Percentiles rank a stretch among this genome's conserved stretches.
These are phyloP conservation scores for Antheraea yamamai DNA, from an alignment of 2,888 invertebrate species.

Conservation along the genomic window DNA sequence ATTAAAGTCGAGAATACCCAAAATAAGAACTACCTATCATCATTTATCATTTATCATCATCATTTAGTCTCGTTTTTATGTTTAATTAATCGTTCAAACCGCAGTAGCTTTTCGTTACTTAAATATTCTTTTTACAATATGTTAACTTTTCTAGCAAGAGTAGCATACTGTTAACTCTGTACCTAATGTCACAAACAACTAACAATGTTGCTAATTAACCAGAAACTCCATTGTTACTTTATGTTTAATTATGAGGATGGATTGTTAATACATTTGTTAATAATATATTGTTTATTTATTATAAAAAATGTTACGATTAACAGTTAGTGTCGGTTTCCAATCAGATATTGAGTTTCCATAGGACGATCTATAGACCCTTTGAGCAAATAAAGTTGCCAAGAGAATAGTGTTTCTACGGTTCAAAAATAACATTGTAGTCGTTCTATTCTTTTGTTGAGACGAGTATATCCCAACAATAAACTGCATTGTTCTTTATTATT, in stretches of 20 bases:
- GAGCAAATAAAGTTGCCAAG: background rate
- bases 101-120: background rate
- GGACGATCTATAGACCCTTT: background rate
- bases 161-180: slow-evolving; percentile 12
- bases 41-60: too few species aligned
- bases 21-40: too few species aligned
- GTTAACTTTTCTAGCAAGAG: background rate
- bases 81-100: background rate
- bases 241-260: slow-evolving; percentile 40
- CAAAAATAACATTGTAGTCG: background rate
- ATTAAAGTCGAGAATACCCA: too few species aligned
- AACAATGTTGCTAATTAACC: slow-evolving; percentile 44
- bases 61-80: too few species aligned
- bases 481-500: too few species aligned
- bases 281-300: slow-evolving; percentile 13
- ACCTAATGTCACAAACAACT: slow-evolving; percentile 16
- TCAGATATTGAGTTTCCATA: background rate
- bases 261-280: slow-evolving; percentile 36
- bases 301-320: slow-evolving; percentile 14
- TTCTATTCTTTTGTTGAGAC: too few species aligned
- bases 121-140: background rate
- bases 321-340: background rate
- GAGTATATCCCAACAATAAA: too few species aligned
- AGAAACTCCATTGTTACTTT: slow-evolving; percentile 42
- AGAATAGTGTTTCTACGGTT: background rate